Conservation (phyloP, 2,797 vertebrate genomes). For the Sebastes nivosus region DNA sequence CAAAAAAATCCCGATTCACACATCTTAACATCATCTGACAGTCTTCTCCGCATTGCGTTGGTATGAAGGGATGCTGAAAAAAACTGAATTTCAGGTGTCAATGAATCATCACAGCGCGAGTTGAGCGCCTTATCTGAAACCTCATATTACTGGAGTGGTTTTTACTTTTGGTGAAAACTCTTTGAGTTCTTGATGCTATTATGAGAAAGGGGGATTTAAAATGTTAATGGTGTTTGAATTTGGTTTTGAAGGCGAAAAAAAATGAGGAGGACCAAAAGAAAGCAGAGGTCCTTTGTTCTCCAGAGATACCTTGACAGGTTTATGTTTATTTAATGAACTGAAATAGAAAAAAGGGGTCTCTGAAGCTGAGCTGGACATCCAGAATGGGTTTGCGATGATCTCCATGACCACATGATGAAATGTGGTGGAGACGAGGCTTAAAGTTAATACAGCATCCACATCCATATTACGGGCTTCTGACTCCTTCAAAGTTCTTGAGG, state of each 20-base stretch:
- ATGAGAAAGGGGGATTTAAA: slow-evolving; percentile 44
- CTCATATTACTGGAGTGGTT: slow-evolving; percentile 2
- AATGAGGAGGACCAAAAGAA: slow-evolving; percentile 29
- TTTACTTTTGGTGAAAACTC: slow-evolving; percentile 11
- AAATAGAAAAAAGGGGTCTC: slow-evolving; percentile 10
- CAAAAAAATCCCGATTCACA: slow-evolving; percentile 2
- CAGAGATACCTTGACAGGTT: slow-evolving; percentile 53
- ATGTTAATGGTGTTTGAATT: slow-evolving; percentile 56
- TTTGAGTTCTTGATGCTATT: neutral
- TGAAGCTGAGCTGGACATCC: slow-evolving; percentile 15
- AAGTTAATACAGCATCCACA: neutral
- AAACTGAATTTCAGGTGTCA: neutral
- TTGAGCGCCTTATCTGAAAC: neutral
- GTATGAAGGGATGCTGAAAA: slow-evolving; percentile 7
- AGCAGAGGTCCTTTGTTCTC: slow-evolving; percentile 50
- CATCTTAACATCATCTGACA: slow-evolving; percentile 13
- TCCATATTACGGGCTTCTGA: neutral
- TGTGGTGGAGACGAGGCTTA: neutral
- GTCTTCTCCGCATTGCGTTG: neutral
- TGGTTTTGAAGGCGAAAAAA: slow-evolving; percentile 40
- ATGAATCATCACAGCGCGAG: neutral
- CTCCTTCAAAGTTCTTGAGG: neutral
- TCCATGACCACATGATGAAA: neutral
- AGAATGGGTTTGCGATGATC: neutral
- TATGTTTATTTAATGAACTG: slow-evolving; percentile 67